These are phyloP conservation scores for Eupithecia subumbrata DNA, from an alignment of 2,888 invertebrate genomes.

Conservation along the genomic window DNA sequence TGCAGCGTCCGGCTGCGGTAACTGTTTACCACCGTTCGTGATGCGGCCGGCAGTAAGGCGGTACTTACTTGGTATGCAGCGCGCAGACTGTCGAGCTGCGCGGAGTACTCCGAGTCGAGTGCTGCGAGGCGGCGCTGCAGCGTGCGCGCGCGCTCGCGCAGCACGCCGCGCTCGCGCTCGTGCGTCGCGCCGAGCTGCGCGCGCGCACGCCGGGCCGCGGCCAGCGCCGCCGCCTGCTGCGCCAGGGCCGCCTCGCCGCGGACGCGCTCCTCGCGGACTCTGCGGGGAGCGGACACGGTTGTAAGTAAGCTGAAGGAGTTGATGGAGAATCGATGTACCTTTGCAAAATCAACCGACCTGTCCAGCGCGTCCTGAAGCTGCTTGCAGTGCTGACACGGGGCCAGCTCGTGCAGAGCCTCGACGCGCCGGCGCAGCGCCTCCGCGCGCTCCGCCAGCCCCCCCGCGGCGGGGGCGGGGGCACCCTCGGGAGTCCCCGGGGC, in stretches of 20 bases:
- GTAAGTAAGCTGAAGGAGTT: not conserved
- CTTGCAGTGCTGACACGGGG: slow-evolving; percentile 81
- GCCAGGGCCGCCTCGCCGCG: slow-evolving; percentile 73
- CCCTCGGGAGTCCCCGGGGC: slow-evolving; percentile 32
- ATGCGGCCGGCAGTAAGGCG: not conserved
- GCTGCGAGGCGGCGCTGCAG: slow-evolving; percentile 89
- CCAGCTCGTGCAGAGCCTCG: slow-evolving; percentile 78
- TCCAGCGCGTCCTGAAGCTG: slow-evolving; percentile 82
- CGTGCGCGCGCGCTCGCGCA: slow-evolving; percentile 88
- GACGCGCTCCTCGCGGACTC: slow-evolving; percentile 70
- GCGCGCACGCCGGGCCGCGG: slow-evolving; percentile 76
- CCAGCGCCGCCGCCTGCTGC: slow-evolving; percentile 74
- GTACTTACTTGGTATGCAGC: slow-evolving; percentile 86
- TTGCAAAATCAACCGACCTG: slow-evolving; percentile 58
- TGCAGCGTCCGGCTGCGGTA: no score
- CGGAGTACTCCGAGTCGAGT: slow-evolving; percentile 92
- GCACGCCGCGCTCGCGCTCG: slow-evolving; percentile 84
- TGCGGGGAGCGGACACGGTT: slow-evolving; percentile 39
- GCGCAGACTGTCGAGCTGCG: slow-evolving; percentile 91
- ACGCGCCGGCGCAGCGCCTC: slow-evolving; percentile 77
- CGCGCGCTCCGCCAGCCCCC: slow-evolving; percentile 63
- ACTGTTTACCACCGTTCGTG: no score
- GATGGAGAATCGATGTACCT: not conserved
- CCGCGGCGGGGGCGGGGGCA: slow-evolving; percentile 21
- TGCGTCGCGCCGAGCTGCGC: slow-evolving; percentile 76